Conservation (phyloP, 2,113 vertebrate genomes). For the Lepisosteus osseus region DNA sequence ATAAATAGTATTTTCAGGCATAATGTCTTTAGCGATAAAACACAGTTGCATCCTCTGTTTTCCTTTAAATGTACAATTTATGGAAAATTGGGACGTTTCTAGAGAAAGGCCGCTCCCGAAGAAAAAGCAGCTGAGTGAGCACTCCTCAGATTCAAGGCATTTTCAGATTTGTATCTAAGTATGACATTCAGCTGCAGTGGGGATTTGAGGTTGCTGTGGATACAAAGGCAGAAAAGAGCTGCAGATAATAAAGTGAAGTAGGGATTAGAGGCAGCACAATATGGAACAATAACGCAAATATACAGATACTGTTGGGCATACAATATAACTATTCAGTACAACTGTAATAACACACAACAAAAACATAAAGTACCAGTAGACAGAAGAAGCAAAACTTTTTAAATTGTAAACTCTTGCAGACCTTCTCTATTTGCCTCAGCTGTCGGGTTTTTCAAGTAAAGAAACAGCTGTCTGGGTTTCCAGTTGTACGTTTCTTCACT, state of each 20-base stretch:
- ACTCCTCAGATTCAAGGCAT: conserved; percentile 14
- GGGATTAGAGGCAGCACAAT: conserved; percentile 31
- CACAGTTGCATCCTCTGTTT: not conserved
- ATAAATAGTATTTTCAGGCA: too few species aligned
- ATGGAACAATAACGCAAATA: not conserved
- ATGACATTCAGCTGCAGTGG: conserved; percentile 41
- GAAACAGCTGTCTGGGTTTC: too few species aligned
- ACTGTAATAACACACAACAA: not conserved
- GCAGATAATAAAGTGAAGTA: conserved; percentile 61
- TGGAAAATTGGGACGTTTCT: not conserved
- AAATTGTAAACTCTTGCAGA: not conserved
- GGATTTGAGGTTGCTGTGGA: conserved; percentile 79
- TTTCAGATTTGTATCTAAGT: not conserved
- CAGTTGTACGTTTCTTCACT: too few species aligned
- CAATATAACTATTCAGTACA: not conserved
- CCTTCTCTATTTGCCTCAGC: too few species aligned
- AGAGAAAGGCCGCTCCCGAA: not conserved
- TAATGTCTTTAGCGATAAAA: too few species aligned
- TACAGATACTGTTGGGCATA: not conserved
- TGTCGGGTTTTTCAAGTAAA: too few species aligned
- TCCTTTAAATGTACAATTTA: not conserved
- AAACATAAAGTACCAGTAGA: not conserved
- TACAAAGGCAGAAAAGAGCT: conserved; percentile 67
- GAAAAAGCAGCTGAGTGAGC: conserved; percentile 1
- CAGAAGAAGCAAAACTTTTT: too few species aligned